Evolutionary conservation across 2,113 vertebrate species (phyloP).

Genomic region (Dromiciops gliroides): DNA sequence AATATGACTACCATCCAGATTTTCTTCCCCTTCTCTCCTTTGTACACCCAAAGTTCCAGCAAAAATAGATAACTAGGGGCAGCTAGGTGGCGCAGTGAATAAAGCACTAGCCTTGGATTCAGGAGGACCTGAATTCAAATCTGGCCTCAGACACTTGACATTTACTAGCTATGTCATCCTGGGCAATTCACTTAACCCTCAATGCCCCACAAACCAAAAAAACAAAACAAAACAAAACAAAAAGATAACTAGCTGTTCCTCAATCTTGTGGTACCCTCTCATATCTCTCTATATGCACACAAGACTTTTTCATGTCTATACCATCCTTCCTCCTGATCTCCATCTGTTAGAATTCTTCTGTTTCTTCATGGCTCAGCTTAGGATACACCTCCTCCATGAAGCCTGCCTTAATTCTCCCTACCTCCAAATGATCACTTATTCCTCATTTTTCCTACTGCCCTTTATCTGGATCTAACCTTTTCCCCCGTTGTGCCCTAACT

Average conservation of each 20-base stretch:
- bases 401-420: not conserved
- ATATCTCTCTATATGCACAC: not conserved
- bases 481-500: not conserved
- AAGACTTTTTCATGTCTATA: not conserved
- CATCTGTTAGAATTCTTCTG: not conserved
- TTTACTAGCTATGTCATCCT: too few species aligned
- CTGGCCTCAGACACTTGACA: too few species aligned
- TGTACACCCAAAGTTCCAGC: not conserved
- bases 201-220: too few species aligned
- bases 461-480: not conserved
- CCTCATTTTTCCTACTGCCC: not conserved
- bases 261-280: not conserved
- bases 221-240: too few species aligned
- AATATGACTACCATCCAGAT: not conserved
- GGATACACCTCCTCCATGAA: not conserved
- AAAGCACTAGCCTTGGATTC: too few species aligned
- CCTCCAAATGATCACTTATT: not conserved
- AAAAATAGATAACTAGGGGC: not conserved
- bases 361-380: not conserved
- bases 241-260: not conserved
- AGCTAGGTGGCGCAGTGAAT: too few species aligned
- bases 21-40: not conserved
- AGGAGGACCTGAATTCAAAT: too few species aligned
- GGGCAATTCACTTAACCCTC: too few species aligned
- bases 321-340: not conserved